Conservation (phyloP, 2,888 invertebrate genomes). For the Mongoloraphidia duomilia region DNA sequence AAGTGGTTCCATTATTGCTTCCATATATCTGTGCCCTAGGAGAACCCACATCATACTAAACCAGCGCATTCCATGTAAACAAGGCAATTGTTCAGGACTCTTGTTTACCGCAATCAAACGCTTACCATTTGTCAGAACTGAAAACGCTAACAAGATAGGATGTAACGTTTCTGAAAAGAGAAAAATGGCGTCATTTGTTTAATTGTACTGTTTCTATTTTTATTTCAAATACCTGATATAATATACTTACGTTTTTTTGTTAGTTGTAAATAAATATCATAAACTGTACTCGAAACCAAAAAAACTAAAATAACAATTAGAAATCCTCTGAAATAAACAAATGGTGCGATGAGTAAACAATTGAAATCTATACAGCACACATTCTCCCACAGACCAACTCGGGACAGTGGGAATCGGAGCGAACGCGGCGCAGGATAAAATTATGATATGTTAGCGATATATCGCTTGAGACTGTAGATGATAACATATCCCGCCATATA, state of each 20-base stretch:
- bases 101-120: constrained; percentile 27
- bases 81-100: constrained; percentile 27
- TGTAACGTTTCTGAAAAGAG: constrained; percentile 12
- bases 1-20: constrained; percentile 12
- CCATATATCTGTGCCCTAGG: constrained; percentile 28
- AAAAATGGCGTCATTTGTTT: neutral
- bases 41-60: constrained; percentile 36
- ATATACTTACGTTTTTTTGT: constrained; percentile 10
- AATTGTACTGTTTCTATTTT: too few species aligned
- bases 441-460: too few species aligned
- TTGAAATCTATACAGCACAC: too few species aligned
- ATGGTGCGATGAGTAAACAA: too few species aligned
- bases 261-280: constrained; percentile 12
- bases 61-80: constrained; percentile 31
- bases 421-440: too few species aligned
- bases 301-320: constrained; percentile 1
- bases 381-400: too few species aligned
- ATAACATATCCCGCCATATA: too few species aligned
- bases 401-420: too few species aligned
- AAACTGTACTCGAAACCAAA: constrained; percentile 13
- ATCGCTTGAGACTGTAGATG: too few species aligned
- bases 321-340: constrained; percentile 1
- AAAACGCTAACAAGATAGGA: constrained; percentile 23
- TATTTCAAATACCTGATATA: neutral
- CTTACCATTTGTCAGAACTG: constrained; percentile 29